Percentiles rank a stretch among this genome's conserved stretches.
Conservation (phyloP, 2,113 vertebrate species). For the Eolophus roseicapilla region DNA sequence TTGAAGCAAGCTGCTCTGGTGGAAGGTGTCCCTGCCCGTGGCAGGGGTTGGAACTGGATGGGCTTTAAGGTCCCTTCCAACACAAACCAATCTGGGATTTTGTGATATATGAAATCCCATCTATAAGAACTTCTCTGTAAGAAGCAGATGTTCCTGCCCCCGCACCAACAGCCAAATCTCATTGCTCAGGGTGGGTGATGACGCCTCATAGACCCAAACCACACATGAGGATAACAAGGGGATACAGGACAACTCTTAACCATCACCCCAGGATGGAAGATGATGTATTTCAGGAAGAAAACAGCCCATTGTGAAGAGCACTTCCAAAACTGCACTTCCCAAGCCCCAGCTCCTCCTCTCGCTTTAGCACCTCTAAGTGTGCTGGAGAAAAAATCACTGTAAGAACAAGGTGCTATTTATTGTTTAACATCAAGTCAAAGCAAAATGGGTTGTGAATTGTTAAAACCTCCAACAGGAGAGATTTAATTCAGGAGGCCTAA, state of each 20-base stretch:
- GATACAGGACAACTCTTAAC: background rate
- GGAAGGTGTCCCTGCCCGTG: background rate
- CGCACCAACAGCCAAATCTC: background rate
- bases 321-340: background rate
- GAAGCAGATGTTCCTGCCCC: background rate
- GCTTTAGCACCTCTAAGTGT: background rate
- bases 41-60: background rate
- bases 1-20: too few species aligned
- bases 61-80: background rate
- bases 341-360: background rate
- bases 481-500: background rate
- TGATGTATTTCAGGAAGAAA: background rate
- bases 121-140: background rate
- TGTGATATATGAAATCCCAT: background rate
- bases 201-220: background rate
- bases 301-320: rapidly evolving
- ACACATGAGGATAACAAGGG: rapidly evolving
- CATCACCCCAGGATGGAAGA: background rate
- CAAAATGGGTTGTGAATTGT: constrained; percentile 24
- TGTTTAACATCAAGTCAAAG: constrained; percentile 19
- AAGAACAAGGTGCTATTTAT: background rate
- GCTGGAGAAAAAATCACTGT: background rate
- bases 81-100: background rate
- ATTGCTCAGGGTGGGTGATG: rapidly evolving
- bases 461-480: constrained; percentile 17